Evolutionary conservation across 2,888 invertebrate species (phyloP).

Genomic region (Dryocosmus kuriphilus): DNA sequence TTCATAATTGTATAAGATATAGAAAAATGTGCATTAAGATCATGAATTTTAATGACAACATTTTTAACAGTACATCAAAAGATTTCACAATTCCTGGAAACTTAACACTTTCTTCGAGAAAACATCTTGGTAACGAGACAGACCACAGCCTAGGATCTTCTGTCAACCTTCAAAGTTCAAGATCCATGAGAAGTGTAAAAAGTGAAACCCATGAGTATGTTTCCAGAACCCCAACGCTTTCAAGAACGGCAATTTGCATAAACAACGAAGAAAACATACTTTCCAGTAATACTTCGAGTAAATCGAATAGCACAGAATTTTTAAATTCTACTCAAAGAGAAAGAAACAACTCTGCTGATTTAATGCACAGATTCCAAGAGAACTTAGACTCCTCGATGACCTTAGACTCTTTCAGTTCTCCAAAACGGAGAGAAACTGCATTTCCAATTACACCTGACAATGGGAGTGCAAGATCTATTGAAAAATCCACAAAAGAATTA

Average conservation of each 20-base stretch:
- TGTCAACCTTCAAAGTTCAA: conserved; percentile 29
- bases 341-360: conserved; percentile 8
- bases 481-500: conserved; percentile 34
- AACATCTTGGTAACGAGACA: not conserved
- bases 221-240: not conserved
- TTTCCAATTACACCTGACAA: not conserved
- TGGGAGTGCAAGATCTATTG: not conserved
- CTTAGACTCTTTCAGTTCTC: not conserved
- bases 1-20: too few species aligned
- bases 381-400: conserved; percentile 14
- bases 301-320: conserved; percentile 24
- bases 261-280: conserved; percentile 3
- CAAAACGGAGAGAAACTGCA: not conserved
- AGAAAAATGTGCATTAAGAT: too few species aligned
- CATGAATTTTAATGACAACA: not conserved
- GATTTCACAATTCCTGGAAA: conserved; percentile 17
- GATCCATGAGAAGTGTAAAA: conserved; percentile 12
- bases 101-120: not conserved
- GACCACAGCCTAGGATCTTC: conserved; percentile 10
- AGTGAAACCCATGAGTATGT: conserved; percentile 1
- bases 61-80: not conserved
- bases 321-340: conserved; percentile 16
- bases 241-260: conserved; percentile 17
- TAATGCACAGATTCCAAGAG: conserved; percentile 26
- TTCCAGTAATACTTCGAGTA: not conserved